Evolutionary conservation across 2,888 invertebrate species (phyloP), one percentile per base, ranked within the genome.

Genomic region (Amiota minor): DNA sequence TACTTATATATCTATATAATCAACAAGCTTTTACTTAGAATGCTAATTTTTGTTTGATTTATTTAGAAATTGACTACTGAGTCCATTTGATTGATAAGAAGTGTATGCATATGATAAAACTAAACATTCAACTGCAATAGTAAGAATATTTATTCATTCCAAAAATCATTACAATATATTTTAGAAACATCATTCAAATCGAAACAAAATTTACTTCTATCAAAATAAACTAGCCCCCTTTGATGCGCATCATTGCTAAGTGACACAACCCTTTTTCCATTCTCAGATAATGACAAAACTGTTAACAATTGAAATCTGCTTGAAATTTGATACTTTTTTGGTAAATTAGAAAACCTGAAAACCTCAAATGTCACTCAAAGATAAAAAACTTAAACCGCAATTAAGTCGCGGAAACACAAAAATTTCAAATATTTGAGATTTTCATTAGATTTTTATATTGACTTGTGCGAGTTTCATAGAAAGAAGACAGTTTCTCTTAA

Each of bases 341-440:
- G 59, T 73, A 61, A 74, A 73, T 65, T 55, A 18, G n/a, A 56
- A 49, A 70, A 46, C 65, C 20, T 55, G 35, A 35, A 70, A 50
- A 68, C 46, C 53, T 70, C 49, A 49, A 61, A 61, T 61, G 61
- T 20, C 23, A 75, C 78, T 76, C 76, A 76, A 76, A 75, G 74
- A 75, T 75, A 75, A 78, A 79, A 78, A 78, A 76, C 72, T 77
- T 74, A 73, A 59, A n/a, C 65, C 67, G 53, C 50, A 61, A 62
- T 56, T 55, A 71, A 70, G 56, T 59, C 71, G 35, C 35, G 50
- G 11, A 50, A 53, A 68, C 50, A 35, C 35, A 35, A 35, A 59
- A 55, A 46, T 73, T 65, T 56, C 45, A 55, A 76, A 70, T 70
- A 75, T 78, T 85, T 79, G 77, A 79, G 74, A 76, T 77, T 76